These are phyloP conservation scores for Schizopygopsis malacanthus DNA, from an alignment of 2,797 vertebrate genomes.

Conservation along the genomic window DNA sequence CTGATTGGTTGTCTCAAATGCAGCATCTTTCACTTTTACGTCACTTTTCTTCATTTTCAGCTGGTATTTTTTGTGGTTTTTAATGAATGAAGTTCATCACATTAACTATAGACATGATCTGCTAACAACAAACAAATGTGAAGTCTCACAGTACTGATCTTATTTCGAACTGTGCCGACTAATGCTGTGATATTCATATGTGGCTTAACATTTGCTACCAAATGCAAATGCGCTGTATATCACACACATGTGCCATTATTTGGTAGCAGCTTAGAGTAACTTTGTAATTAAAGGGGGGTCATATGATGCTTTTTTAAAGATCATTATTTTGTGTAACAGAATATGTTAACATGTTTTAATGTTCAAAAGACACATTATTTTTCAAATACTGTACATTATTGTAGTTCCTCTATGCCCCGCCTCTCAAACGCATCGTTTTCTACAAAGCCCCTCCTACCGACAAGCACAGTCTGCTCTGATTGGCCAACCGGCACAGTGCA, in stretches of 20 bases:
- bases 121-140: background rate
- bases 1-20: background rate
- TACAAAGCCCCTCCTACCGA: too few relatives aligned
- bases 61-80: background rate
- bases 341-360: too few relatives aligned
- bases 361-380: too few relatives aligned
- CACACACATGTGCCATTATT: conserved; percentile 28
- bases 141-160: background rate
- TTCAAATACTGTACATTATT: too few relatives aligned
- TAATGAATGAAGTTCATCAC: background rate
- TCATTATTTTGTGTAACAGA: too few relatives aligned
- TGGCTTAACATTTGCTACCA: background rate
- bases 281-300: conserved; percentile 49
- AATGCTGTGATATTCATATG: background rate
- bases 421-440: too few relatives aligned
- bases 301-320: too few relatives aligned
- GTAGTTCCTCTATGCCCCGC: too few relatives aligned
- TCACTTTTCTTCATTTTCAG: background rate
- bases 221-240: background rate
- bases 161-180: background rate
- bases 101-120: background rate
- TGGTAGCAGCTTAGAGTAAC: conserved; percentile 47
- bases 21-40: background rate
- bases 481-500: too few relatives aligned
- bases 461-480: too few relatives aligned